These are phyloP conservation scores for Dicerorhinus sumatrensis DNA, from an alignment of 2,113 vertebrate genomes.

Conservation along the genomic window DNA sequence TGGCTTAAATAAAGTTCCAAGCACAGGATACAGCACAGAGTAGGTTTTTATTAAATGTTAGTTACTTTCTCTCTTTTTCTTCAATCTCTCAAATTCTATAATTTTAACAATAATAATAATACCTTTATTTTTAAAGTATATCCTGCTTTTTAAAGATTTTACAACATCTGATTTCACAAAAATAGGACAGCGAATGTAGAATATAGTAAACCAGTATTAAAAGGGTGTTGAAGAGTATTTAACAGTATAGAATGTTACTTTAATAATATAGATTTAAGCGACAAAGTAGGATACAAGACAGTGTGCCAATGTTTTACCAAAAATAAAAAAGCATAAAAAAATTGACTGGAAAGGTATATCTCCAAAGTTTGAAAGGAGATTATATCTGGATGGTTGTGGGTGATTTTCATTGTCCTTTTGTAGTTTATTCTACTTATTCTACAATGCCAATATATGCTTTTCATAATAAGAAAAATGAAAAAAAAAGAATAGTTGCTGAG, in stretches of 20 bases:
- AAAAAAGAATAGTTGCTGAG: background rate
- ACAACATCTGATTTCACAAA: slow-evolving; percentile 15
- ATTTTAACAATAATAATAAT: background rate
- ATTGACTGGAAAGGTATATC: background rate
- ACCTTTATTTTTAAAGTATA: slow-evolving; percentile 15
- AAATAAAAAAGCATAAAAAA: background rate
- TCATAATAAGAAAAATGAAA: slow-evolving; percentile 9
- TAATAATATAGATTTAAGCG: background rate
- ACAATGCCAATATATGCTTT: background rate
- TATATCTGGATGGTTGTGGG: background rate
- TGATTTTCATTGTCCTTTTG: slow-evolving; percentile 14
- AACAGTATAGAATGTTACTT: background rate
- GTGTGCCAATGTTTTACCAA: background rate
- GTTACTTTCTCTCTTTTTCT: background rate
- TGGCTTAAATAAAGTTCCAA: background rate
- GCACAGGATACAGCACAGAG: background rate
- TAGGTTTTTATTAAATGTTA: background rate
- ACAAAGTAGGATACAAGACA: background rate
- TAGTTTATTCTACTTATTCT: slow-evolving; percentile 5
- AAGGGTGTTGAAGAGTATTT: background rate
- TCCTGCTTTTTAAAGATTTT: background rate
- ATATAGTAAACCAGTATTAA: background rate
- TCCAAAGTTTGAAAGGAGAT: background rate
- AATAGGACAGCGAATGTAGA: background rate
- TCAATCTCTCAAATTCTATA: slow-evolving; percentile 20